Base-by-base conservation (phyloP, 2,888 invertebrate species). In the Argyra leucocephala region DNA sequence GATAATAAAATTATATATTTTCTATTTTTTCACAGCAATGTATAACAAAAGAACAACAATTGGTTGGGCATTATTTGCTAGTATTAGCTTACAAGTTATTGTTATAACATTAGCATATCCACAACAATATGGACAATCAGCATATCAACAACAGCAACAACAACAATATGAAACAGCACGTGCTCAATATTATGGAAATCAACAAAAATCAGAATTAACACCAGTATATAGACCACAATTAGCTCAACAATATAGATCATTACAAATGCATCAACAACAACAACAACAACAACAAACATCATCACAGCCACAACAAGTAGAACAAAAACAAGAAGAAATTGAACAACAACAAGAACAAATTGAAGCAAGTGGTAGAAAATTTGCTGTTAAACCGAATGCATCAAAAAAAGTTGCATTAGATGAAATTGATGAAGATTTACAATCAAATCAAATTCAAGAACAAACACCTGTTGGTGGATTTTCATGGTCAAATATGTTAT, bases 401-500 rank as follows among this genome's bases (percentile, higher is more conserved):
- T 85, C 91, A 74, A 94, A 94, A 81, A 94, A 94, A 81, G 92
- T 92, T 5, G 88, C 88, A 3, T 78, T 89, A 37, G 90, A 91
- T 73, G 90, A 92, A 75, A 79, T 92, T 69, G 91, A 91, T 71
- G 90, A 91, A 70, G 92, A 92, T 72, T 84, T 91, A 69, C 87
- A 87, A 76, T 89, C 87, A 69, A 93, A 92, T 80, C 88, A 89
- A 70, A 89, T 92, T 73, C 86, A 87, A 66, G 88, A 89, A 70
- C 62, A 65, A 36, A 67, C 64, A 23, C 76, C 76, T 66, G 88
- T 88, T 64, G 76, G 80, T 58, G 90, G 91, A 65, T 93, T 93
- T 78, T 90, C 92, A 22, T 93, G 93, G 93, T 88, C 91, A 63
- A 92, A 90, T 78, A 87, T 94, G 85, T 81, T 94, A 73, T 88